These are phyloP conservation scores for Poecilia latipinna DNA, from an alignment of 2,113 vertebrate species.

Conservation along the genomic window DNA sequence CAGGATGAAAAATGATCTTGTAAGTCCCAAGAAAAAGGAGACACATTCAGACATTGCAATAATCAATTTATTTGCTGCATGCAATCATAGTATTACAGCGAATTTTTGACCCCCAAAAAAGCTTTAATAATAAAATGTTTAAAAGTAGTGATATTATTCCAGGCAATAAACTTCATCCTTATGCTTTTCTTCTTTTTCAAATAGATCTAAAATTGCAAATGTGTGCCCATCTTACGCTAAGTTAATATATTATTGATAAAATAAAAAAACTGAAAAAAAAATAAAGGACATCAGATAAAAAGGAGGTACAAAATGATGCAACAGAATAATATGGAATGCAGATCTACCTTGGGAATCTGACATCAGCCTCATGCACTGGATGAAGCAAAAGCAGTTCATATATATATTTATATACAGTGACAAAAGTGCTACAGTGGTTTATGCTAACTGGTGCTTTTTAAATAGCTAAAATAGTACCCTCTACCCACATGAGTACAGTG, in stretches of 20 bases:
- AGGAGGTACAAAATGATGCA: slow-evolving; percentile 64
- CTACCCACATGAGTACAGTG: slow-evolving; percentile 50
- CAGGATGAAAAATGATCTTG: neutral
- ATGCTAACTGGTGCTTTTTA: slow-evolving; percentile 73
- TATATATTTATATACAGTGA: slow-evolving; percentile 77
- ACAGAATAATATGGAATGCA: slow-evolving; percentile 64
- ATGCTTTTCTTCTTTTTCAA: slow-evolving; percentile 19
- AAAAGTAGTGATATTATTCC: slow-evolving; percentile 57
- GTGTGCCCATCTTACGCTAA: slow-evolving; percentile 28
- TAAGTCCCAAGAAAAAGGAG: neutral
- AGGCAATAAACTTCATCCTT: slow-evolving; percentile 21
- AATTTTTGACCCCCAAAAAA: slow-evolving; percentile 26
- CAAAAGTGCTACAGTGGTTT: slow-evolving; percentile 76
- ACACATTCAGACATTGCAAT: slow-evolving; percentile 41
- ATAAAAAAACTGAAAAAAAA: slow-evolving; percentile 47
- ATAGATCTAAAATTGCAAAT: slow-evolving; percentile 38
- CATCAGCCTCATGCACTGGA: slow-evolving; percentile 50
- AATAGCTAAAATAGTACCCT: slow-evolving; percentile 69
- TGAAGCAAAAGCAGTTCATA: slow-evolving; percentile 59
- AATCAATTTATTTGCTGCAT: slow-evolving; percentile 76
- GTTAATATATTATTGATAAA: slow-evolving; percentile 58
- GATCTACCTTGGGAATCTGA: slow-evolving; percentile 53
- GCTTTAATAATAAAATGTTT: slow-evolving; percentile 31
- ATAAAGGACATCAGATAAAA: slow-evolving; percentile 62
- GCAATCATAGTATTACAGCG: slow-evolving; percentile 74